A percentile compares a stretch with the other conserved stretches of the same genome.
These are phyloP conservation scores for Chaunax sp. DNA, from an alignment of 2,797 vertebrate species.

Conservation along the genomic window DNA sequence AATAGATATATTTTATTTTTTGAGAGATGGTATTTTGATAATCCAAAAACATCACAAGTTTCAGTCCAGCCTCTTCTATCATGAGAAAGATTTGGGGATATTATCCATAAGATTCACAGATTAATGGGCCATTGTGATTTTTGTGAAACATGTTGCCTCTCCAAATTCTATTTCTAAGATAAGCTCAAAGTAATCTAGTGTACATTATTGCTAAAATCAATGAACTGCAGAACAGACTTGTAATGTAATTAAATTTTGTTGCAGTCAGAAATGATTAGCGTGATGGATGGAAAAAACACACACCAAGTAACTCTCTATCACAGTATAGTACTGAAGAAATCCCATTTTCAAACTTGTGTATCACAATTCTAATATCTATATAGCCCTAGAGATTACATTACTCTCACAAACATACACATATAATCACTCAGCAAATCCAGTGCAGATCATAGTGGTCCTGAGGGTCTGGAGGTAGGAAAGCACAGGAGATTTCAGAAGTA, in stretches of 20 bases:
- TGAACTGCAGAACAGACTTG: slow-evolving; percentile 27
- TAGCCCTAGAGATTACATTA: slow-evolving; percentile 37
- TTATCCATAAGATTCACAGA: slow-evolving; percentile 38
- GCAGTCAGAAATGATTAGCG: slow-evolving; percentile 29
- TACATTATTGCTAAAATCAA: slow-evolving; percentile 7
- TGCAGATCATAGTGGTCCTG: slow-evolving; percentile 72
- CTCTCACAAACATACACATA: slow-evolving; percentile 23
- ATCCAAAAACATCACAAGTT: slow-evolving; percentile 42
- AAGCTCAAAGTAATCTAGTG: slow-evolving; percentile 23
- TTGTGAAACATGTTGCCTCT: slow-evolving; percentile 40
- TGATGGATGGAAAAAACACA: slow-evolving; percentile 6
- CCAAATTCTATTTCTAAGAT: slow-evolving; percentile 36
- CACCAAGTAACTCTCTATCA: slow-evolving; percentile 20
- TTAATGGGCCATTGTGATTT: slow-evolving; percentile 48
- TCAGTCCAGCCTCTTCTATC: slow-evolving; percentile 6
- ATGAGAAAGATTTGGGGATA: slow-evolving; percentile 23
- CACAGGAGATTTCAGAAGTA: slow-evolving; percentile 56
- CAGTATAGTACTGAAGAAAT: slow-evolving; percentile 40
- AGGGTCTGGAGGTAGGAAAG: slow-evolving; percentile 79
- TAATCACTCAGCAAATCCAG: slow-evolving; percentile 53
- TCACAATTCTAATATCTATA: slow-evolving; percentile 24
- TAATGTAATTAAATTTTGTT: slow-evolving; percentile 19
- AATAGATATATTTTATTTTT: slow-evolving; percentile 57
- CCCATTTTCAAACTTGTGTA: slow-evolving; percentile 33
- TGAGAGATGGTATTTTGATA: slow-evolving; percentile 28